Conservation (phyloP, 2,113 vertebrate species). For the Indicator maculatus region DNA sequence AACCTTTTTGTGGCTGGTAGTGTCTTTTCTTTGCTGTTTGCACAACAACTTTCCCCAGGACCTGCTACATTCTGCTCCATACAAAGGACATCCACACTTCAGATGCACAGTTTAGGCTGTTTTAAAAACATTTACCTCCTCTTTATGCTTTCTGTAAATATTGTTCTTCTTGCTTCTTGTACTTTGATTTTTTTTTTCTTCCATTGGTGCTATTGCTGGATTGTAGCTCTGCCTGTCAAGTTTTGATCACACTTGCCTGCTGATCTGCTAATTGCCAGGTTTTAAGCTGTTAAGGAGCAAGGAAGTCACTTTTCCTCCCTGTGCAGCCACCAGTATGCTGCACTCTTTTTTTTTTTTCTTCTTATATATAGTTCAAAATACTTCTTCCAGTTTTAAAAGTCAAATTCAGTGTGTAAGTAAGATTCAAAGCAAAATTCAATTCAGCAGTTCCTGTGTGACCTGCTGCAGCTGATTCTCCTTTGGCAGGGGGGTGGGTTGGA, state of each 20-base stretch:
- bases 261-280: slow-evolving; percentile 20
- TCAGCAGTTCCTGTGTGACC: too few relatives aligned
- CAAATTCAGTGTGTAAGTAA: neutral
- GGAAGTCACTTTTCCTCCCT: neutral
- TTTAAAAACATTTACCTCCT: slow-evolving; percentile 17
- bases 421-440: too few relatives aligned
- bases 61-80: neutral
- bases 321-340: neutral
- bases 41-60: neutral
- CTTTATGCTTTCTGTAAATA: neutral
- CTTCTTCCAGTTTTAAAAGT: neutral
- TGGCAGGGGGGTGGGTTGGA: too few relatives aligned
- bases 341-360: neutral
- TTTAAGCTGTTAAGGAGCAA: neutral
- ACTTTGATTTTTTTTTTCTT: neutral
- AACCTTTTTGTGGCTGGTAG: neutral
- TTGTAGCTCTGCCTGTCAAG: slow-evolving; percentile 9
- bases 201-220: neutral
- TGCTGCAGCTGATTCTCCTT: too few relatives aligned
- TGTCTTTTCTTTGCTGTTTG: neutral
- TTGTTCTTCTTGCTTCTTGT: neutral
- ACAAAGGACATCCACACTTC: neutral
- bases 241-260: neutral
- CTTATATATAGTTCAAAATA: neutral
- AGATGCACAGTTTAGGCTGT: fast-evolving